A percentile compares a stretch with the other conserved stretches of the same genome.
phyloP scores from a whole-genome alignment of 1,140 invertebrate genomes.

The Bombus superbus region DNA sequence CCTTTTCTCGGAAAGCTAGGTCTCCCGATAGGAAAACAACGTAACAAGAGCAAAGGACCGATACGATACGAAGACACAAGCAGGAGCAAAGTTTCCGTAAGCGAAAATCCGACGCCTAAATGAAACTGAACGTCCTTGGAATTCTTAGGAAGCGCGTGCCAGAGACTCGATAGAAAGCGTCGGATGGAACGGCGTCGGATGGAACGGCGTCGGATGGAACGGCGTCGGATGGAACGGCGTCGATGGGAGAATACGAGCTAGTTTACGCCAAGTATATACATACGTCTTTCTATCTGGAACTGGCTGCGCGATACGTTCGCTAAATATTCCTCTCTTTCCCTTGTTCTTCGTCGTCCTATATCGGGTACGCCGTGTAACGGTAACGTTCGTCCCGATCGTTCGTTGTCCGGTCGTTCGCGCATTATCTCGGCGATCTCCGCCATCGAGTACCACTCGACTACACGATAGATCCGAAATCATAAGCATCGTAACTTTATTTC shows the following conservation, averaged over 20 bases:
- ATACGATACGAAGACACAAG: neutral
- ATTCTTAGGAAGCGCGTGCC: neutral
- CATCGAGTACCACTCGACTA: neutral
- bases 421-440: neutral
- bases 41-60: neutral
- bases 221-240: neutral
- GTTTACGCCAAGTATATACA: neutral
- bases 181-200: neutral
- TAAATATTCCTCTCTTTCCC: neutral
- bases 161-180: neutral
- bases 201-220: no score
- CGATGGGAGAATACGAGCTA: neutral
- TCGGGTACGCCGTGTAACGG: neutral
- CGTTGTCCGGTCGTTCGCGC: neutral
- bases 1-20: neutral
- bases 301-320: neutral
- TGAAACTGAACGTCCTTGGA: neutral
- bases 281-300: no score
- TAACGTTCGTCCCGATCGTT: neutral
- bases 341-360: neutral
- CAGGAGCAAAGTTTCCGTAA: neutral
- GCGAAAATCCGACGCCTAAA: neutral
- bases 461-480: conserved; percentile 13
- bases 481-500: conserved; percentile 38
- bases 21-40: neutral